Evolutionary conservation across 2,888 invertebrate species (phyloP).

Genomic region (Chromoteleia sp.): DNA sequence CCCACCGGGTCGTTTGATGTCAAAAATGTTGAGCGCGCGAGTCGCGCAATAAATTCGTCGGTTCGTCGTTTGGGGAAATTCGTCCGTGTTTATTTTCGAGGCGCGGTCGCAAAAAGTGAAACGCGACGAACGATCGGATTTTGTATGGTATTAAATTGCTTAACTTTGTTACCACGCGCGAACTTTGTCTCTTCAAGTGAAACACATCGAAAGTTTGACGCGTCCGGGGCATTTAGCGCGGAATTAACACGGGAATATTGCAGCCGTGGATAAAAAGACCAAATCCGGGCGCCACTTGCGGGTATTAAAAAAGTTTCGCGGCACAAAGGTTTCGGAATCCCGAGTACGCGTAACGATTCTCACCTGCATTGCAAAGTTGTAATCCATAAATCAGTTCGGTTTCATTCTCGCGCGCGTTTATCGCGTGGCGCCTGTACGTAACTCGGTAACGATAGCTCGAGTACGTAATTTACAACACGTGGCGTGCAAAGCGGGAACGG

Average conservation of each 20-base stretch:
- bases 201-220: slow-evolving; percentile 37
- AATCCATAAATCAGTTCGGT: slow-evolving; percentile 51
- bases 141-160: slow-evolving; percentile 37
- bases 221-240: slow-evolving; percentile 23
- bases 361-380: slow-evolving; percentile 48
- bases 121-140: slow-evolving; percentile 34
- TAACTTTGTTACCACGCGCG: slow-evolving; percentile 28
- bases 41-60: slow-evolving; percentile 12
- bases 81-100: slow-evolving; percentile 26
- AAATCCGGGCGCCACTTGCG: slow-evolving; percentile 22
- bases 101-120: slow-evolving; percentile 25
- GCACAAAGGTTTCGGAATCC: slow-evolving; percentile 2
- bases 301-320: slow-evolving; percentile 54
- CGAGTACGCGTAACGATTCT: slow-evolving; percentile 25
- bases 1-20: slow-evolving; percentile 29
- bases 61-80: background rate
- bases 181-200: slow-evolving; percentile 35
- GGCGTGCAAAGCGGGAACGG: slow-evolving; percentile 52
- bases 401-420: slow-evolving; percentile 37
- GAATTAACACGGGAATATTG: slow-evolving; percentile 35
- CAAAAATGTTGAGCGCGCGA: slow-evolving; percentile 24
- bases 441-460: slow-evolving; percentile 53
- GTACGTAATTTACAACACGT: slow-evolving; percentile 62
- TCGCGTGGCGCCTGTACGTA: slow-evolving; percentile 50
- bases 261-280: background rate